Evolutionary conservation across 2,888 invertebrate species (phyloP).

Genomic region (Antheraea yamamai): DNA sequence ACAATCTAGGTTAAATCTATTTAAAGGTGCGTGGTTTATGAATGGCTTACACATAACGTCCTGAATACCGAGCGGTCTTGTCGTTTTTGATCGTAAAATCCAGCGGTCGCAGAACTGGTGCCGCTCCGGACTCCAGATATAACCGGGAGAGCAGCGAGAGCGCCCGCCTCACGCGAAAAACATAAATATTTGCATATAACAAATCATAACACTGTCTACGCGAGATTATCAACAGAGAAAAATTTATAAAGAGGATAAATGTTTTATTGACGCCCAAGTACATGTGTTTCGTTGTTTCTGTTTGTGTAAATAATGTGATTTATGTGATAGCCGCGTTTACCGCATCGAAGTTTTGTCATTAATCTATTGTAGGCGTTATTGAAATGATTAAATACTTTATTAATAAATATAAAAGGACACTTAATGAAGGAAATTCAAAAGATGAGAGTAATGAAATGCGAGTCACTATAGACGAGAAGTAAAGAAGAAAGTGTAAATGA

Average conservation of each 20-base stretch:
- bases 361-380: neutral
- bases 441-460: neutral
- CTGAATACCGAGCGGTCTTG: constrained; percentile 20
- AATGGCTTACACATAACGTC: constrained; percentile 21
- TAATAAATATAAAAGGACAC: neutral
- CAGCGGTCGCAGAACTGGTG: constrained; percentile 39
- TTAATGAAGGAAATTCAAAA: neutral
- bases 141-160: constrained; percentile 33
- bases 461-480: neutral
- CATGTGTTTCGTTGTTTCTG: neutral
- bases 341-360: neutral
- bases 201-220: constrained; percentile 36
- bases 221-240: constrained; percentile 25
- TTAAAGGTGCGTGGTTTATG: constrained; percentile 22
- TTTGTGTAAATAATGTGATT: constrained; percentile 5
- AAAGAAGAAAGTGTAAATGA: neutral
- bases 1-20: constrained; percentile 23
- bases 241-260: constrained; percentile 13
- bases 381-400: neutral
- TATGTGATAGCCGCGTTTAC: neutral
- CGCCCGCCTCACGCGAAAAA: constrained; percentile 10
- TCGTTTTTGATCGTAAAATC: constrained; percentile 49
- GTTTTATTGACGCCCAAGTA: neutral
- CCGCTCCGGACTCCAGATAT: constrained; percentile 36
- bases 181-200: constrained; percentile 30